Evolutionary conservation across 2,113 vertebrate species (phyloP).

Genomic region (Notothenia coriiceps): DNA sequence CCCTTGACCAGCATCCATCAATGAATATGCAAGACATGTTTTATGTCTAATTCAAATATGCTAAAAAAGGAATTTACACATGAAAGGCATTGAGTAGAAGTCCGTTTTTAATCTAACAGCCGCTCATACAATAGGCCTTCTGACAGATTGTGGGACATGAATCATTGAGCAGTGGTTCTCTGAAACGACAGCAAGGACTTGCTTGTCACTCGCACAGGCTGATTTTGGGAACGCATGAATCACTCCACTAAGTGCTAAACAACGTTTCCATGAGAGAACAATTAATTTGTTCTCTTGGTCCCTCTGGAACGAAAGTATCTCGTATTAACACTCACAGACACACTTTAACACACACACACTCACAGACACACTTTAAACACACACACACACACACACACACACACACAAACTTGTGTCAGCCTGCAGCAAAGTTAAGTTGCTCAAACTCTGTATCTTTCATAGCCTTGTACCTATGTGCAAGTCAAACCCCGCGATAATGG

Average conservation of each 20-base stretch:
- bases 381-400: not conserved
- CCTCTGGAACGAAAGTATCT: constrained; percentile 41
- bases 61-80: not conserved
- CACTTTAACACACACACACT: constrained; percentile 4
- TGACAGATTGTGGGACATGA: constrained; percentile 75
- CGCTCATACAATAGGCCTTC: constrained; percentile 29
- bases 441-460: constrained; percentile 30
- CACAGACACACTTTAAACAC: constrained; percentile 12
- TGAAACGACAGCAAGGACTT: constrained; percentile 61
- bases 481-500: constrained; percentile 34
- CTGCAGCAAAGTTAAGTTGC: constrained; percentile 2
- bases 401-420: constrained; percentile 4
- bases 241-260: constrained; percentile 71
- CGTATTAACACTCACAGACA: constrained; percentile 30
- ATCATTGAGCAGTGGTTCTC: constrained; percentile 65
- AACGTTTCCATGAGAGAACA: constrained; percentile 72
- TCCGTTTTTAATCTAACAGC: constrained; percentile 23
- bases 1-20: not conserved
- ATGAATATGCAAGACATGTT: not conserved
- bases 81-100: constrained; percentile 10
- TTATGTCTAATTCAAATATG: not conserved
- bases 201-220: constrained; percentile 68
- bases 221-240: constrained; percentile 68
- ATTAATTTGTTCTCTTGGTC: constrained; percentile 66
- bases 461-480: constrained; percentile 39